Conservation (phyloP, 1,140 invertebrate genomes). For the Maconellicoccus hirsutus region DNA sequence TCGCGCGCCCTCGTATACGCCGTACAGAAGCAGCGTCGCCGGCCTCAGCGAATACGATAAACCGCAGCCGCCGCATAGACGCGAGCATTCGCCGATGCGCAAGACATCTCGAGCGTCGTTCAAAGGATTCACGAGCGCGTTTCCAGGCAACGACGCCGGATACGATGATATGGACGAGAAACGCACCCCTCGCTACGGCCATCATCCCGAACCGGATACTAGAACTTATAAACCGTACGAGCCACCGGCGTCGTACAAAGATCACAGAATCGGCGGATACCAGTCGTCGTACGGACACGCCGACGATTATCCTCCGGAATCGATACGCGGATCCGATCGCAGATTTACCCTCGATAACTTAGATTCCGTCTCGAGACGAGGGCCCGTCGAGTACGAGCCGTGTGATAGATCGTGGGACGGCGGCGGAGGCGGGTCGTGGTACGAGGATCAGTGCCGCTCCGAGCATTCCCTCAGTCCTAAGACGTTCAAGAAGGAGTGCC, state of each 20-base stretch:
- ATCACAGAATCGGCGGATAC: neutral
- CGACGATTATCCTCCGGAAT: neutral
- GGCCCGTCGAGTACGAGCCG: too few relatives aligned
- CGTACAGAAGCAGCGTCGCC: neutral
- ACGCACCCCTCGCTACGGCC: too few relatives aligned
- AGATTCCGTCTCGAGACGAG: too few relatives aligned
- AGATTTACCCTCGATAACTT: too few relatives aligned
- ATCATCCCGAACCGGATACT: too few relatives aligned
- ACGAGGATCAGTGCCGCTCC: too few relatives aligned
- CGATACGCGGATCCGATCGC: neutral
- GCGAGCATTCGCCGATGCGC: too few relatives aligned
- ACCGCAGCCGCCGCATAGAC: neutral
- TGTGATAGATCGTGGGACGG: neutral
- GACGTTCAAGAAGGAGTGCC: neutral
- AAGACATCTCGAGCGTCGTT: too few relatives aligned
- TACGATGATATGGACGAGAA: neutral
- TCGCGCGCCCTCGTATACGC: neutral
- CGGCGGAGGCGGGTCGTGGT: neutral
- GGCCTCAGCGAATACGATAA: neutral
- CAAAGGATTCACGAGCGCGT: neutral
- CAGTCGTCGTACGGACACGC: neutral
- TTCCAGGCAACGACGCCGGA: neutral
- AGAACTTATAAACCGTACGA: neutral
- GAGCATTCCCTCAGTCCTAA: neutral
- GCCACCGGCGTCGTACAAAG: neutral